phyloP scores from a whole-genome alignment of 2,797 vertebrate genomes.

The Peromyscus nudipes region DNA sequence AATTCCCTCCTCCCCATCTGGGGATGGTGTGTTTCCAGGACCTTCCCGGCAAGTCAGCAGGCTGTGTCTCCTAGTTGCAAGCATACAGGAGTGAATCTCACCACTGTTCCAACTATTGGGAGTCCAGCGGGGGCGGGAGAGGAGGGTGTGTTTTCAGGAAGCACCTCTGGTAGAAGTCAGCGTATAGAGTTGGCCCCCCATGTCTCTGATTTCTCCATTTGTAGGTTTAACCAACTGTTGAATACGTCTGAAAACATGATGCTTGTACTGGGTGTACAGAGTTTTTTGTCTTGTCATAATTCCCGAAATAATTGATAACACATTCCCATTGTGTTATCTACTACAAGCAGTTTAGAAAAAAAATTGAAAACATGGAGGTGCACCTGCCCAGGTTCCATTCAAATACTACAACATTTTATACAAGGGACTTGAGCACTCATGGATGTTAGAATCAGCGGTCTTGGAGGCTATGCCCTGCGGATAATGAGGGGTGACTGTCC shows the following conservation, averaged over 20 bases:
- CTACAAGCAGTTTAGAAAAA: neutral
- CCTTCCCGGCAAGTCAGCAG: neutral
- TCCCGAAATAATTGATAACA: neutral
- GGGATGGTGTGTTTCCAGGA: neutral
- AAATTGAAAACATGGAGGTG: neutral
- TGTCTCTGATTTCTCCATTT: neutral
- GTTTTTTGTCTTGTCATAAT: neutral
- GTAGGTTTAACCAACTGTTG: neutral
- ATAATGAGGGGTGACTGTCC: neutral
- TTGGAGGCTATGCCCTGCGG: neutral
- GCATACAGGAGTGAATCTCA: neutral
- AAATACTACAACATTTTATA: neutral
- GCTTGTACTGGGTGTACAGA: no score
- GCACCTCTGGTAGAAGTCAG: neutral
- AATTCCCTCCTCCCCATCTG: neutral
- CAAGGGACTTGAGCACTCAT: neutral
- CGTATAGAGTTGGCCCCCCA: no score
- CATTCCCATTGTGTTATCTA: no score
- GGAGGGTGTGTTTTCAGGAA: neutral
- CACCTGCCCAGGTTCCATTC: neutral
- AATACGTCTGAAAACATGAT: neutral
- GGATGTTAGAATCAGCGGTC: neutral
- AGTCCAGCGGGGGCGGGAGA: neutral
- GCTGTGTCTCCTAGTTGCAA: neutral
- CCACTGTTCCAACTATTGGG: neutral